Evolutionary conservation across 2,888 invertebrate species (phyloP), one percentile per base, ranked within the genome.

Genomic region (Mythimna loreyi): DNA sequence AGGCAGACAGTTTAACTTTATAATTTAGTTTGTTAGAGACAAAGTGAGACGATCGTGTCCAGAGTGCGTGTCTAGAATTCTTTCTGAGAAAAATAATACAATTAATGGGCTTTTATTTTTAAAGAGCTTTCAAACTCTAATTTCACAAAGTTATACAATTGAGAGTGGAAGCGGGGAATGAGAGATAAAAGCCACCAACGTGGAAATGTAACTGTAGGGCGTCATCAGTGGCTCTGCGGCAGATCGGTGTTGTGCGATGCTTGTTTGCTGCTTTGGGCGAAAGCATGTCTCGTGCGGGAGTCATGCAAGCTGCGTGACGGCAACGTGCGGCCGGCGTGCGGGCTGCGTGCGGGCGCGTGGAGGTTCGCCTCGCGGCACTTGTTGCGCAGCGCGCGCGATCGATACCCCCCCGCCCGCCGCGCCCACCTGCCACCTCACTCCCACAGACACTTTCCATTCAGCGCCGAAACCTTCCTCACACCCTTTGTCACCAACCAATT

Each of bases 311-410:
- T 0, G 36, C 50, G 59, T 55, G 58, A 11, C 52, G 28, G 1
- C 11, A 0, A 11, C 36, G 23, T 47, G 72, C 19, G 8, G 2
- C 49, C 19, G 11, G 19, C 11, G 33, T 25, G 60, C 23, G 50
- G 33, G 33, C 33, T 19, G 30, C 25, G n/a, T 33, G 33, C 21
- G 57, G 21, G 50, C 33, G 60, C 60, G 78, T 74, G 55, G 72
- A 63, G 2, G 67, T 62, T 25, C 66, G 62, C 64, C 69, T 67
- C 86, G 85, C 82, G 87, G 86, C 92, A 94, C 94, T 93, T 94
- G 94, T 94, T 94, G 94, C 94, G 94, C 94, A 91, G 91, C 82
- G 85, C 82, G 82, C 83, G 79, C 86, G 92, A 94, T 94, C 94
- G 93, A 94, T 94, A 92, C 74, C 75, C 68, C 62, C 75, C 81